phyloP scores from a whole-genome alignment of 2,888 invertebrate genomes.

The Chloromyia formosa region DNA sequence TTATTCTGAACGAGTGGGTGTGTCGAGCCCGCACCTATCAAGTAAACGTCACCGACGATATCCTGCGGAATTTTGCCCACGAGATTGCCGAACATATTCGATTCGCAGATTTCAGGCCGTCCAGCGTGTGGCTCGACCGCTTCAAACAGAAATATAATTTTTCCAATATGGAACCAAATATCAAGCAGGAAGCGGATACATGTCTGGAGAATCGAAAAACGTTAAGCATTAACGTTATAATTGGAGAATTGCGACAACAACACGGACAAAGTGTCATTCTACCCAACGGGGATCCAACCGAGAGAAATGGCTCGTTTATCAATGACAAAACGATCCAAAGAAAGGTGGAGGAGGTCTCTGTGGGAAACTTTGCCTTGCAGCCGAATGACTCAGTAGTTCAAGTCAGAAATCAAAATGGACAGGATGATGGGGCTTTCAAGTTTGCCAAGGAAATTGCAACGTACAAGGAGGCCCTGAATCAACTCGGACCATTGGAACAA shows the following conservation, averaged over 20 bases:
- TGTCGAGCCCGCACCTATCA: not conserved
- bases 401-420: too few relatives aligned
- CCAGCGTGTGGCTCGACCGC: not conserved
- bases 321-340: not conserved
- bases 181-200: not conserved
- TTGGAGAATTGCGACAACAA: not conserved
- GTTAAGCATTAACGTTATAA: not conserved
- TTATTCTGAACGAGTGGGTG: constrained; percentile 30
- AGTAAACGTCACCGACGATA: constrained; percentile 20
- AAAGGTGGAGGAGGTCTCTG: not conserved
- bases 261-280: not conserved
- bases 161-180: not conserved
- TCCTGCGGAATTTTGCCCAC: constrained; percentile 12
- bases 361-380: not conserved
- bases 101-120: not conserved
- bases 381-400: not conserved
- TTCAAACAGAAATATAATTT: constrained; percentile 25
- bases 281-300: not conserved
- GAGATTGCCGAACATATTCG: constrained; percentile 10
- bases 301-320: not conserved
- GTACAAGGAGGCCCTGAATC: constrained; percentile 25
- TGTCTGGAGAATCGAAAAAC: not conserved
- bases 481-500: constrained; percentile 38
- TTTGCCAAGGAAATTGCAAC: constrained; percentile 21
- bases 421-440: not conserved